phyloP scores from a whole-genome alignment of 2,888 invertebrate genomes.

The Latrodectus hesperus region DNA sequence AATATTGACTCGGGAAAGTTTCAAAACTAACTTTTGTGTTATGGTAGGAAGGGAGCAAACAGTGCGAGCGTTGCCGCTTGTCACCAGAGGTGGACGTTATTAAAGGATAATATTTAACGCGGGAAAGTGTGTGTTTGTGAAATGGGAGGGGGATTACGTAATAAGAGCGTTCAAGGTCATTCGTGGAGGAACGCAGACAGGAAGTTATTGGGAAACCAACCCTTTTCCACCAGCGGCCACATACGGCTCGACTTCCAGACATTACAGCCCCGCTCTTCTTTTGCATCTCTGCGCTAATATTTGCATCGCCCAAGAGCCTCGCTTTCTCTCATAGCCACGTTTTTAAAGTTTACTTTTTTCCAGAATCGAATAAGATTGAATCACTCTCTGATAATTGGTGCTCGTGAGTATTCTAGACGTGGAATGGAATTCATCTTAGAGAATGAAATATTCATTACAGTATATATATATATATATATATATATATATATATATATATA shows the following conservation, averaged over 20 bases:
- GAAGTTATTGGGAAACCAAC: neutral
- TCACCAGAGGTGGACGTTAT: neutral
- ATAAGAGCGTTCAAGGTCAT: neutral
- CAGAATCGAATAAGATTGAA: no score
- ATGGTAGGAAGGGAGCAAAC: constrained; percentile 33
- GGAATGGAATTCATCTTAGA: no score
- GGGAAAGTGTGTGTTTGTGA: neutral
- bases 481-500: no score
- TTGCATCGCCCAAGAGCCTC: no score
- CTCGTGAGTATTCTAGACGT: no score
- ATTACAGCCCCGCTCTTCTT: no score
- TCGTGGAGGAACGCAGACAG: neutral
- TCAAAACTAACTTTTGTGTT: constrained; percentile 63
- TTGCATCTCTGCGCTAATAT: no score
- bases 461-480: no score
- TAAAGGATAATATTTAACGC: neutral
- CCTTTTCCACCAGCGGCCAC: neutral
- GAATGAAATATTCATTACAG: no score
- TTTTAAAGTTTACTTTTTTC: no score
- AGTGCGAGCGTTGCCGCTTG: neutral
- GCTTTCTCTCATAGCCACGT: no score
- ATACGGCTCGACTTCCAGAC: neutral
- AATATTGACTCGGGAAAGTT: constrained; percentile 60
- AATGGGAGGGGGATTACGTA: neutral
- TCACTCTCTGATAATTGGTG: no score